phyloP scores from a whole-genome alignment of 2,113 vertebrate genomes.

The Phalacrocorax carbo region DNA sequence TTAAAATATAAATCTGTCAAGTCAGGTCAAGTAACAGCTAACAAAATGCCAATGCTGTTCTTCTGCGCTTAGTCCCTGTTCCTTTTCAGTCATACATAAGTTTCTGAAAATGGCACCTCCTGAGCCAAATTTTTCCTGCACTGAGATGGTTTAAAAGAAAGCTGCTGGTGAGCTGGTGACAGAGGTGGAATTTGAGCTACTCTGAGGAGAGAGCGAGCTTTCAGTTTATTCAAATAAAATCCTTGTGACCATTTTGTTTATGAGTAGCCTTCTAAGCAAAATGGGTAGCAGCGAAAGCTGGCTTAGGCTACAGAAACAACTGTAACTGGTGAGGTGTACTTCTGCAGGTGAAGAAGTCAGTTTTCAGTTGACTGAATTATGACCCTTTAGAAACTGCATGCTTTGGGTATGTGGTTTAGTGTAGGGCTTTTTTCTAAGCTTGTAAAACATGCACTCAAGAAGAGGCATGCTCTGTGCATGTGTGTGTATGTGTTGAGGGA shows the following conservation, averaged over 20 bases:
- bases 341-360: slow-evolving; percentile 24
- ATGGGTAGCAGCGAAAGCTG: background rate
- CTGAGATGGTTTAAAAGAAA: background rate
- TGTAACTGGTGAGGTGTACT: background rate
- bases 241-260: background rate
- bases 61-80: background rate
- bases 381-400: slow-evolving; percentile 1
- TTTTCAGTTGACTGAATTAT: slow-evolving; percentile 44
- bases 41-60: background rate
- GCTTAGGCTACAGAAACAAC: background rate
- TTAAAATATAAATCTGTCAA: slow-evolving; percentile 48
- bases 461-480: background rate
- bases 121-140: background rate
- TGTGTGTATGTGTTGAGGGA: background rate
- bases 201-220: background rate
- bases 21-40: slow-evolving; percentile 32
- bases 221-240: background rate
- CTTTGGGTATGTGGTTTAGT: background rate
- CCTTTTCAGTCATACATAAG: background rate
- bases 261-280: background rate
- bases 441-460: background rate
- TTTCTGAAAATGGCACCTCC: slow-evolving; percentile 3
- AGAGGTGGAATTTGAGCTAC: background rate
- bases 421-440: slow-evolving; percentile 14
- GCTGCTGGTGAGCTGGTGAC: background rate